These are phyloP conservation scores for Pardosa pseudoannulata DNA, from an alignment of 2,888 invertebrate genomes.

Conservation along the genomic window DNA sequence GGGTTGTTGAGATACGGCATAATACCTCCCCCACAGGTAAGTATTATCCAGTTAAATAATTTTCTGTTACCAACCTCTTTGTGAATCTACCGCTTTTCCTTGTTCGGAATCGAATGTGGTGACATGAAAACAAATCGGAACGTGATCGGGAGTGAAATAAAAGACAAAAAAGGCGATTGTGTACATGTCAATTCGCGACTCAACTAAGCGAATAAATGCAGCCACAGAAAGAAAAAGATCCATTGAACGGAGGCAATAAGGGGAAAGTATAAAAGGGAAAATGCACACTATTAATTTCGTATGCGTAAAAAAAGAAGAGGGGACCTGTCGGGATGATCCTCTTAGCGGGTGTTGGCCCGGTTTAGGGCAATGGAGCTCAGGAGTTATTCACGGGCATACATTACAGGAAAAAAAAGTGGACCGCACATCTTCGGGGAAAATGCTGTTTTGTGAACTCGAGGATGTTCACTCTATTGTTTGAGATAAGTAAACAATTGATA, in stretches of 20 bases:
- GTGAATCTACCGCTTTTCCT: no score
- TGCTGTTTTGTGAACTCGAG: not conserved
- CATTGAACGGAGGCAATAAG: not conserved
- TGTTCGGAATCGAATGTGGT: no score
- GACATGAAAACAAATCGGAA: no score
- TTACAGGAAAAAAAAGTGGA: not conserved
- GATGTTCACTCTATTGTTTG: not conserved
- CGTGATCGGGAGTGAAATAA: no score
- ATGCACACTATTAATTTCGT: not conserved
- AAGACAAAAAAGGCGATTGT: not conserved
- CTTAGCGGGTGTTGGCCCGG: constrained; percentile 13
- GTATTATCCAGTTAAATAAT: no score
- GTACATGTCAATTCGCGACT: not conserved
- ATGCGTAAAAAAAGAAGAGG: not conserved
- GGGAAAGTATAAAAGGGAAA: not conserved
- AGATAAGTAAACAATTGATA: not conserved
- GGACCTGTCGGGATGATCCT: not conserved
- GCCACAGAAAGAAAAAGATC: no score
- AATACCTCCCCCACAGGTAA: no score
- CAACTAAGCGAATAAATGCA: no score
- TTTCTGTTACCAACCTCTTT: no score
- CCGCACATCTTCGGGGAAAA: not conserved
- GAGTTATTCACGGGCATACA: not conserved
- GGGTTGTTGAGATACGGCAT: no score
- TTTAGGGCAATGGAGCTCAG: not conserved